Percentiles rank a stretch among this genome's conserved stretches.
Evolutionary conservation across 2,113 vertebrate genomes (phyloP).

Genomic region (Garra rufa): DNA sequence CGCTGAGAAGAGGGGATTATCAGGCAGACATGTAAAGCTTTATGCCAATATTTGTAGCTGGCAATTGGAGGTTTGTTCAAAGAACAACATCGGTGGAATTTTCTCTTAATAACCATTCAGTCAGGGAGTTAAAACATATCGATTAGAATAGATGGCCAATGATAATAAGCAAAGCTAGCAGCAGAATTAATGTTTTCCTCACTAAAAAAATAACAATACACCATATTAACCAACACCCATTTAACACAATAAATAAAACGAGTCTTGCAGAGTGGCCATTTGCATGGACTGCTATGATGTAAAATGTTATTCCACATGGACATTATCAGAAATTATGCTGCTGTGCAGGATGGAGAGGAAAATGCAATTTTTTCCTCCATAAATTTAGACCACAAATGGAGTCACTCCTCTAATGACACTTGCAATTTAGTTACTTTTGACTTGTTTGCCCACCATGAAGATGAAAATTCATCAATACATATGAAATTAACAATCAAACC

Average conservation of each 20-base stretch:
- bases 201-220: neutral
- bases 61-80: neutral
- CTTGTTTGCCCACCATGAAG: neutral
- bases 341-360: neutral
- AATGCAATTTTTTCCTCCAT: too few species aligned
- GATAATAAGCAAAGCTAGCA: neutral
- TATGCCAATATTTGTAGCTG: conserved; percentile 23
- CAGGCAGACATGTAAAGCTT: neutral
- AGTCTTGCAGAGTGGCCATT: neutral
- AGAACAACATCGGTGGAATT: neutral
- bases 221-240: neutral
- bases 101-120: neutral
- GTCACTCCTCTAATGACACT: neutral
- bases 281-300: neutral
- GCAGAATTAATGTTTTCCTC: neutral
- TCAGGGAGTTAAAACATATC: neutral
- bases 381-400: neutral
- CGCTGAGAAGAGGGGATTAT: neutral
- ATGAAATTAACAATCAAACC: neutral
- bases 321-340: conserved; percentile 16
- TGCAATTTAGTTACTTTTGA: neutral
- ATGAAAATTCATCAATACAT: neutral
- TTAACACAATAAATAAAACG: neutral
- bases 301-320: conserved; percentile 18
- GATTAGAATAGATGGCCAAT: neutral